Evolutionary conservation across 2,797 vertebrate genomes (phyloP).

Genomic region (Lacerta viridis): DNA sequence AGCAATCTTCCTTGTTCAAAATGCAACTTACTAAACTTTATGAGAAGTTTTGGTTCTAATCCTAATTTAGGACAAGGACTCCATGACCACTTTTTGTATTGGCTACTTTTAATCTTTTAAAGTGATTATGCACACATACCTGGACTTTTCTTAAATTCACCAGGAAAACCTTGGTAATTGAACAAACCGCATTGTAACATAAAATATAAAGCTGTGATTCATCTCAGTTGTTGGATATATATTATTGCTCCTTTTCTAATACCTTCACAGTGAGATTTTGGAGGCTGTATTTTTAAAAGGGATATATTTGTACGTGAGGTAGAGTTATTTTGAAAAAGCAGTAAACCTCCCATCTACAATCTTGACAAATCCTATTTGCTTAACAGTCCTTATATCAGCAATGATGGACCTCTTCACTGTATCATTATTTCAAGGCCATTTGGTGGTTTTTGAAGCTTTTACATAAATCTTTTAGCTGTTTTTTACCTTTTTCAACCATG

Average conservation of each 20-base stretch:
- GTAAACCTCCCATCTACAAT: slow-evolving; percentile 70
- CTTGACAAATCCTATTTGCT: slow-evolving; percentile 61
- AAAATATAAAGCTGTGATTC: slow-evolving; percentile 64
- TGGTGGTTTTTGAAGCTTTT: slow-evolving; percentile 57
- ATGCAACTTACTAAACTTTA: slow-evolving; percentile 51
- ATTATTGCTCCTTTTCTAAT: slow-evolving; percentile 63
- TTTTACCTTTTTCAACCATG: slow-evolving; percentile 63
- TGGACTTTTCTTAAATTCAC: slow-evolving; percentile 55
- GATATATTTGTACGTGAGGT: slow-evolving; percentile 61
- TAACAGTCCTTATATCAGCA: slow-evolving; percentile 46
- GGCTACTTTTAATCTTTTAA: slow-evolving; percentile 35
- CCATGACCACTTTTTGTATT: slow-evolving; percentile 19
- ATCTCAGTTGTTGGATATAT: slow-evolving; percentile 64
- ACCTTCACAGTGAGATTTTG: slow-evolving; percentile 65
- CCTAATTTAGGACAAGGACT: slow-evolving; percentile 45
- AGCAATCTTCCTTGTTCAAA: slow-evolving; percentile 39
- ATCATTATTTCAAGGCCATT: slow-evolving; percentile 49
- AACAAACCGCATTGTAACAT: slow-evolving; percentile 59
- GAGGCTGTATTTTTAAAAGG: slow-evolving; percentile 40
- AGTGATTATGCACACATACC: slow-evolving; percentile 50
- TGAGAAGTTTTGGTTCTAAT: slow-evolving; percentile 46
- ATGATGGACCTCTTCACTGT: slow-evolving; percentile 25
- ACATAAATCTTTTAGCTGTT: slow-evolving; percentile 54
- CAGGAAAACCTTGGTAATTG: slow-evolving; percentile 62
- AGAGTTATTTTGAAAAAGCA: slow-evolving; percentile 56